phyloP scores from a whole-genome alignment of 2,888 invertebrate genomes.

The Andrena praecox region DNA sequence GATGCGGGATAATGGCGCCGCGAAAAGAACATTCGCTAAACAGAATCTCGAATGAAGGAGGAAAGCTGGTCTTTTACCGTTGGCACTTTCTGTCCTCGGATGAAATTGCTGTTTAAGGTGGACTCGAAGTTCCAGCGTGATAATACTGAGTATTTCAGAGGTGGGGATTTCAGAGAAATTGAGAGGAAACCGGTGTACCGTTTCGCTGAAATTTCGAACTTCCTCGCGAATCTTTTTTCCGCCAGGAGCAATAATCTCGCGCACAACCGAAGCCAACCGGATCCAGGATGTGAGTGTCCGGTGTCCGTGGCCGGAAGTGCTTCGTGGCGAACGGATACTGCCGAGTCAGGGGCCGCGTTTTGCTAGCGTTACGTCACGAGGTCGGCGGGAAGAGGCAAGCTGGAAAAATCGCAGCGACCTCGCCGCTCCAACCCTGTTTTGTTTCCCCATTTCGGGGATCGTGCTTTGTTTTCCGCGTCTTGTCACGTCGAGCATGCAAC shows the following conservation, averaged over 20 bases:
- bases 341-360: constrained; percentile 37
- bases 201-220: constrained; percentile 9
- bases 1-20: not conserved
- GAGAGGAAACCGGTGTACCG: too few relatives aligned
- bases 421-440: not conserved
- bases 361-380: constrained; percentile 56
- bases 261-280: constrained; percentile 62
- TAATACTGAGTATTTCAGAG: too few relatives aligned
- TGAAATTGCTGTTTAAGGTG: too few relatives aligned
- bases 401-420: constrained; percentile 30
- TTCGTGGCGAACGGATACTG: constrained; percentile 60
- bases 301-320: constrained; percentile 75
- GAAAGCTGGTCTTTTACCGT: not conserved
- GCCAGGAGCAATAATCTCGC: constrained; percentile 56
- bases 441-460: not conserved
- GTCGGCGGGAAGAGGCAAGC: not conserved
- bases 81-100: too few relatives aligned
- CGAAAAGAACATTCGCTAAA: not conserved
- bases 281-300: constrained; percentile 77
- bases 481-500: constrained; percentile 29
- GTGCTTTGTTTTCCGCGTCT: constrained; percentile 10
- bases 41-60: not conserved
- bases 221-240: constrained; percentile 29
- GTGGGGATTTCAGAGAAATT: too few relatives aligned
- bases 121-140: too few relatives aligned